Percentiles rank a stretch among this genome's conserved stretches.
Conservation (phyloP, 1,140 invertebrate genomes). For the Drosophila ironensis region DNA sequence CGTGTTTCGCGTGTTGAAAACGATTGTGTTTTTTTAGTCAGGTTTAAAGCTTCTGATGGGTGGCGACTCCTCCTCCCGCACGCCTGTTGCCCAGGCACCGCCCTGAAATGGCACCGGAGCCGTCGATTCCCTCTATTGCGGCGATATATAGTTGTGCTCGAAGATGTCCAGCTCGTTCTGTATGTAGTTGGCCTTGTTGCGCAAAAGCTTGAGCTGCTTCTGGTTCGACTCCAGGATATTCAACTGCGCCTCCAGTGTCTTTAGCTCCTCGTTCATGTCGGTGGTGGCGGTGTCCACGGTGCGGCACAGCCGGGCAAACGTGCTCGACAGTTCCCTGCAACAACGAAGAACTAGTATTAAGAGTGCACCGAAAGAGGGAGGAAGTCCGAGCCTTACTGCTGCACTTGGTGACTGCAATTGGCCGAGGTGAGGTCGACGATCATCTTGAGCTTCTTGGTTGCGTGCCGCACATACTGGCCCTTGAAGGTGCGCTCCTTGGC, state of each 20-base stretch:
- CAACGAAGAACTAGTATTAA: no score
- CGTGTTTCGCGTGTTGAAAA: no score
- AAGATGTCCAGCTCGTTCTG: constrained; percentile 95
- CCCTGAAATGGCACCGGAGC: neutral
- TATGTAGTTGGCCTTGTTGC: constrained; percentile 97
- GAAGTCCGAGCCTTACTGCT: constrained; percentile 89
- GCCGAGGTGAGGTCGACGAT: constrained; percentile 98
- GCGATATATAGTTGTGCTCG: constrained; percentile 90
- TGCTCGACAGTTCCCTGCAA: constrained; percentile 95
- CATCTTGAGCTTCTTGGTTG: constrained; percentile 95
- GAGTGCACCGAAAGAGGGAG: no score
- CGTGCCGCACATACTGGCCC: constrained; percentile 97
- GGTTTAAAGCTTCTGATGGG: constrained; percentile 8
- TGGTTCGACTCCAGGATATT: constrained; percentile 87
- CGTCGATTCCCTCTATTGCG: constrained; percentile 69
- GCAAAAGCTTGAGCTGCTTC: constrained; percentile 88
- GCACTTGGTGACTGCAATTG: constrained; percentile 99
- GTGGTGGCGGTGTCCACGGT: constrained; percentile 95
- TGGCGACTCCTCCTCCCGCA: neutral
- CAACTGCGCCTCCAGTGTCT: constrained; percentile 89
- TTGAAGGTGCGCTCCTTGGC: constrained; percentile 98
- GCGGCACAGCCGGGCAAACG: constrained; percentile 95
- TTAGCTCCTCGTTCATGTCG: constrained; percentile 93
- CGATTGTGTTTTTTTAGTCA: neutral
- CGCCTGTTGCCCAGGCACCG: neutral